These are phyloP conservation scores for Myanophis thanlyinensis DNA, from an alignment of 2,113 vertebrate species.

Conservation along the genomic window DNA sequence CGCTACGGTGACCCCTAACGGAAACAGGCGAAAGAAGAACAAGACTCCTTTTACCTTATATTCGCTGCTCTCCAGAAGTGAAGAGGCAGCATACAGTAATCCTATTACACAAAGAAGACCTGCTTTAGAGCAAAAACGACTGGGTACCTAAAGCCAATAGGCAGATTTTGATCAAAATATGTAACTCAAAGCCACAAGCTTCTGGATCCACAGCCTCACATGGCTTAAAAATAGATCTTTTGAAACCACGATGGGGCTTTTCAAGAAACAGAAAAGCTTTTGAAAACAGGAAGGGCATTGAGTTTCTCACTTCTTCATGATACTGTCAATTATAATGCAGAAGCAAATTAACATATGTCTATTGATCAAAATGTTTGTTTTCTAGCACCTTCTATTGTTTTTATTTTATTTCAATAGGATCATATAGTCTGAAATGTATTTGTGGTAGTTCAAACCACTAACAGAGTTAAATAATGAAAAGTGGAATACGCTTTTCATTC, in stretches of 20 bases:
- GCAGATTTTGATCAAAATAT: neutral
- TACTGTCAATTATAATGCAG: neutral
- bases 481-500: neutral
- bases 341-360: neutral
- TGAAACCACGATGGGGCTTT: neutral
- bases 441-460: neutral
- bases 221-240: neutral
- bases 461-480: neutral
- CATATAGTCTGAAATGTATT: neutral
- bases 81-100: neutral
- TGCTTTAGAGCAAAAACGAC: neutral
- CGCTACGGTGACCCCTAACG: no score
- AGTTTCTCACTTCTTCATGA: neutral
- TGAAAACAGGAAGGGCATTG: neutral
- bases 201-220: neutral
- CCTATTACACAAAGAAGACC: neutral
- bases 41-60: neutral
- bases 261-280: neutral
- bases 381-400: neutral
- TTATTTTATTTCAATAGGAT: neutral
- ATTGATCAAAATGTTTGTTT: neutral
- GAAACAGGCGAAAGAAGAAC: no score
- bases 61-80: neutral
- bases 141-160: neutral
- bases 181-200: neutral